Conservation (phyloP, 2,888 invertebrate species). For the Agrotis ipsilon region DNA sequence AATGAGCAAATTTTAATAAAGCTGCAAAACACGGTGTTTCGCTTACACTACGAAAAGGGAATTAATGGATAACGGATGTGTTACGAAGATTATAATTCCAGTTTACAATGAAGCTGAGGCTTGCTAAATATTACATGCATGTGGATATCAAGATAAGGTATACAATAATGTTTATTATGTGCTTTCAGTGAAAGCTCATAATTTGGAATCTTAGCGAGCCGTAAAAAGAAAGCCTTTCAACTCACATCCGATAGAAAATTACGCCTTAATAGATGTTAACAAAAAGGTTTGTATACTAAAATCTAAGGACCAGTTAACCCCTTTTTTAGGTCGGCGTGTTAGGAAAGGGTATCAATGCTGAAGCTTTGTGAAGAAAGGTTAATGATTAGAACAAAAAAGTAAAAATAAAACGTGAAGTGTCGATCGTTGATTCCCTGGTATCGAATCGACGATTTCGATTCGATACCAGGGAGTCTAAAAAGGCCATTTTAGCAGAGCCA, state of each 20-base stretch:
- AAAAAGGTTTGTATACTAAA: slow-evolving; percentile 55
- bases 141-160: slow-evolving; percentile 43
- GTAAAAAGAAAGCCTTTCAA: slow-evolving; percentile 40
- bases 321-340: slow-evolving; percentile 24
- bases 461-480: neutral
- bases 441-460: neutral
- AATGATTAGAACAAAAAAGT: neutral
- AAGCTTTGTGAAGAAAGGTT: neutral
- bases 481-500: no score
- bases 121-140: slow-evolving; percentile 49
- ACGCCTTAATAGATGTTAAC: slow-evolving; percentile 37
- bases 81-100: slow-evolving; percentile 44
- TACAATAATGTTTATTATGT: slow-evolving; percentile 51
- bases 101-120: slow-evolving; percentile 15
- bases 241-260: slow-evolving; percentile 43
- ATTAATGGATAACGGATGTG: slow-evolving; percentile 61
- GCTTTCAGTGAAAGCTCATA: slow-evolving; percentile 39
- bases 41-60: slow-evolving; percentile 59
- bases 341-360: slow-evolving; percentile 1
- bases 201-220: slow-evolving; percentile 21
- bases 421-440: no score
- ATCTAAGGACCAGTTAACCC: slow-evolving; percentile 42
- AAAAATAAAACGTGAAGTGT: no score
- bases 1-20: slow-evolving; percentile 35
- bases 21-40: slow-evolving; percentile 40